A percentile compares a stretch with the other conserved stretches of the same genome.
phyloP scores from a whole-genome alignment of 1,140 invertebrate genomes.

The Pollicipes pollicipes region DNA sequence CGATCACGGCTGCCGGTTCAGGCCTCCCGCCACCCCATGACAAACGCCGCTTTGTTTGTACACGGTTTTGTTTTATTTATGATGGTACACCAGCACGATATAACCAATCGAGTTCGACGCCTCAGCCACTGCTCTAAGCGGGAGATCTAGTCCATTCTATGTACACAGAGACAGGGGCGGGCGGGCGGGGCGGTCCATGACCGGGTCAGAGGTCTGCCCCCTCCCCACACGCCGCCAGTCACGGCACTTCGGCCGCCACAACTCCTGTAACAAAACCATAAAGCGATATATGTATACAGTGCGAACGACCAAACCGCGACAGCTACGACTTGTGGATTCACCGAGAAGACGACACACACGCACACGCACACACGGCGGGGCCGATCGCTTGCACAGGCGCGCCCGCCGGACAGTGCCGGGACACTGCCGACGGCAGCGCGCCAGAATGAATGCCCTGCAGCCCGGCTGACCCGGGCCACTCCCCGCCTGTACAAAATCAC shows the following conservation, averaged over 20 bases:
- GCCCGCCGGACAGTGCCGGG: no score
- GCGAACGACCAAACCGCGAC: background rate
- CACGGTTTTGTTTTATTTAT: background rate
- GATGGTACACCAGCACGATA: background rate
- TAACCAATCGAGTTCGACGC: background rate
- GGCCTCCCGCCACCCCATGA: no score
- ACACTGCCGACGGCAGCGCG: no score
- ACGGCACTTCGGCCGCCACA: no score
- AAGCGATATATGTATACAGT: slow-evolving; percentile 2
- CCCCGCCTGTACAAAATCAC: background rate
- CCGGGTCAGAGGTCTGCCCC: background rate
- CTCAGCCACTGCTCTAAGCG: background rate
- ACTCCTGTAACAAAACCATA: slow-evolving; percentile 2
- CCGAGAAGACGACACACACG: background rate
- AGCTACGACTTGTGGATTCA: background rate
- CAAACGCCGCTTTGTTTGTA: background rate
- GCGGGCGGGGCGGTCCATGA: no score
- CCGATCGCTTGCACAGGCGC: no score
- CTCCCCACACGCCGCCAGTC: background rate
- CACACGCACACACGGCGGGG: background rate
- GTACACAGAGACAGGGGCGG: background rate
- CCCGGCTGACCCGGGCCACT: background rate
- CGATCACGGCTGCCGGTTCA: no score
- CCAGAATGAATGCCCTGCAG: background rate
- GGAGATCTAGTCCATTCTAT: background rate